A percentile compares a stretch with the other conserved stretches of the same genome.
Conservation (phyloP, 2,113 vertebrate genomes). For the Hyla sarda region DNA sequence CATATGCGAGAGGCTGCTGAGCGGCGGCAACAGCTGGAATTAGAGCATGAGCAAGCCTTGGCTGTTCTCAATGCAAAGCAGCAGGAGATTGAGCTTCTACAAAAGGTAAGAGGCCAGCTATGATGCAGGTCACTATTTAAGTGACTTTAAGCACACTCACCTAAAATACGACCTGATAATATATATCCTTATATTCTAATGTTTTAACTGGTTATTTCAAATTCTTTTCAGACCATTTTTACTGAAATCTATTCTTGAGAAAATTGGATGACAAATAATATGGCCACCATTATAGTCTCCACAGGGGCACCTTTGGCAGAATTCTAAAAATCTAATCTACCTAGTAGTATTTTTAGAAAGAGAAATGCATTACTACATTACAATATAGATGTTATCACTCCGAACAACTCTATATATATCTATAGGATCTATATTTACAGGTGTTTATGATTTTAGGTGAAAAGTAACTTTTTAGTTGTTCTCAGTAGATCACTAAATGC, state of each 20-base stretch:
- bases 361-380: background rate
- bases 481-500: no score
- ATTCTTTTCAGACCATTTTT: background rate
- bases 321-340: background rate
- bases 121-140: background rate
- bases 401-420: no score
- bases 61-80: slow-evolving; percentile 96
- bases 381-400: no score
- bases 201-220: background rate
- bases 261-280: background rate
- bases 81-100: slow-evolving; percentile 97
- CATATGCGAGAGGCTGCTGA: slow-evolving; percentile 99
- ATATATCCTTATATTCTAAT: background rate
- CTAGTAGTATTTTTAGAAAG: no score
- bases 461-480: no score
- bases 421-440: no score
- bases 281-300: background rate
- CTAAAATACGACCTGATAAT: background rate
- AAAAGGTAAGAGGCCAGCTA: slow-evolving; percentile 81
- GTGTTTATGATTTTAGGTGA: no score
- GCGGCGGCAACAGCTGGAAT: slow-evolving; percentile 96
- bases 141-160: background rate
- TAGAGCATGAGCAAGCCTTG: slow-evolving; percentile 99
- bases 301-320: background rate
- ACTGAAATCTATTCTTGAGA: background rate